Base-by-base conservation (phyloP, 2,888 invertebrate species). In the Caradrina clavipalpis region DNA sequence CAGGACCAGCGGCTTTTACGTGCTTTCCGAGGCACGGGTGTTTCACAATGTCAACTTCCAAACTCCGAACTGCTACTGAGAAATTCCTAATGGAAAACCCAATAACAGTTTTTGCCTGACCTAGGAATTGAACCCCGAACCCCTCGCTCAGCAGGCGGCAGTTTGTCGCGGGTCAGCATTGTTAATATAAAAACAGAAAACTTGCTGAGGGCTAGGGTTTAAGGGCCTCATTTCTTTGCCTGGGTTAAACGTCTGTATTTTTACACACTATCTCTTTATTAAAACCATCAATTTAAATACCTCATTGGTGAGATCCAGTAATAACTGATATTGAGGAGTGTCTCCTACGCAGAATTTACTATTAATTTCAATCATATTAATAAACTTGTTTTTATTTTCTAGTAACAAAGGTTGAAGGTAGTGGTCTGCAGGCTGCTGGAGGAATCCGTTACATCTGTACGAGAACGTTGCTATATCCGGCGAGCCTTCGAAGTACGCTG, bases 401-500 rank as follows among this genome's bases (percentile, higher is more conserved):
- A 98, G 85, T 86, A 97, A 98, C 91, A 97, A 99, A 0, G 98
- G 97, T 57, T 99, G 94, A 95, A 98, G 97, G 89, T 99, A 99
- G 92, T 99, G 99, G 93, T 99, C 98, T 0, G 99, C 98, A 0
- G 99, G 99, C 82, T 97, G 97, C 2, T 96, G 91, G 59, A 97
- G 87, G 91, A 99, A 99, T 0, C 99, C 99, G 82, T 98, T 98
- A 88, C 99, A 96, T 19, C 99, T 97, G 91, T 98, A 98, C 1
- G 98, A 98, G 89, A 99, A 99, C 0, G 98, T 98, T 0, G 99
- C 99, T n/a, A 97, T 96, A 81, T 96, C 93, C 0, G 98, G 98
- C 78, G 97, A 96, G 89, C 99, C 99, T 90, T 99, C 99, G 83
- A 98, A 98, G 91, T 98, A 99, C 0, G 97, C 98, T 3, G 98